phyloP scores from a whole-genome alignment of 2,113 vertebrate species.

The Malurus melanocephalus region DNA sequence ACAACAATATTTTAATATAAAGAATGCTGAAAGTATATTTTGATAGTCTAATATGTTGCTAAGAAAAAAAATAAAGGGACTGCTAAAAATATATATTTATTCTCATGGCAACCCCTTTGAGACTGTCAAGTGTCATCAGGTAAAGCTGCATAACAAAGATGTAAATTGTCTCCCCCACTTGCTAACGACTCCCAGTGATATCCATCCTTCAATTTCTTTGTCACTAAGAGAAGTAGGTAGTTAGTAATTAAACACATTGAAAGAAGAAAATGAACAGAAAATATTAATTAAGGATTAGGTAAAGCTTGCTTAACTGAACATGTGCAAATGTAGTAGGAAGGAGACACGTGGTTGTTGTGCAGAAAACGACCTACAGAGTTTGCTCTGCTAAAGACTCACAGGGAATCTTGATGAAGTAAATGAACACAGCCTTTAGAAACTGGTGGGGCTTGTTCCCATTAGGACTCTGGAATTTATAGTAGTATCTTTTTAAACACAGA shows the following conservation, averaged over 20 bases:
- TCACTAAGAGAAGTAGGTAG: neutral
- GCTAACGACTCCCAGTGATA: neutral
- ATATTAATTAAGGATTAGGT: slow-evolving; percentile 5
- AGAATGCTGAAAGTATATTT: neutral
- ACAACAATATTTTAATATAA: neutral
- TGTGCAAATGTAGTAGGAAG: neutral
- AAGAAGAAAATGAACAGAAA: neutral
- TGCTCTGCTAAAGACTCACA: neutral
- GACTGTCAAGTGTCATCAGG: neutral
- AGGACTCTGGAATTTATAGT: neutral
- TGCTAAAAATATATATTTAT: neutral
- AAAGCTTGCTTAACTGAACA: neutral
- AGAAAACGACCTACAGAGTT: neutral
- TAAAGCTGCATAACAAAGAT: neutral
- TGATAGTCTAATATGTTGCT: neutral
- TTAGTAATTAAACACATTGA: neutral
- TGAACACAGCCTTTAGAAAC: neutral
- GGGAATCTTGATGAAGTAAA: neutral
- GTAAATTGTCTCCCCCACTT: neutral
- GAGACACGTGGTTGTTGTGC: neutral
- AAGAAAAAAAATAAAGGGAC: neutral
- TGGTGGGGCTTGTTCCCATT: neutral
- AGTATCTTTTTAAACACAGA: neutral
- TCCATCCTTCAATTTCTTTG: neutral
- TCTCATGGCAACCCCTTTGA: neutral